Base-by-base conservation (phyloP, 2,797 vertebrate genomes). In the Paguma larvata region DNA sequence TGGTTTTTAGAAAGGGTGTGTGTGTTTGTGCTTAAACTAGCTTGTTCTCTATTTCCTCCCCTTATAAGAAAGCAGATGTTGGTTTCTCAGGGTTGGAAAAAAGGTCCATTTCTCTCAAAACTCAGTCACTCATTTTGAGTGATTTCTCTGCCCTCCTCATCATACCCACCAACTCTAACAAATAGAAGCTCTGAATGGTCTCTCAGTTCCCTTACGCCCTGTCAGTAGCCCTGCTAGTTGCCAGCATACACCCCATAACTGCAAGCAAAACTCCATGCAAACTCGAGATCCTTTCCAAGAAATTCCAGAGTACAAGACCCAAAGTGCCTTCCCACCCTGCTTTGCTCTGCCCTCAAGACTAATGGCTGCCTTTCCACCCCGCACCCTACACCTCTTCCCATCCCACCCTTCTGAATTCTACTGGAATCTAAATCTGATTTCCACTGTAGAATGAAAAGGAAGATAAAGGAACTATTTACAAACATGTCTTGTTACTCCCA, bases 301-400 rank as follows among this genome's bases (percentile, higher is more conserved):
- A 79, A 56, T 32, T 30, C n/a, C 23, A 14, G 79, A 78, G 6
- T 2, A 56, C 21, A 67, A 38, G 65, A 68, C 18, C 34, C 70
- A 46, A 10, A 48, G 44, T 32, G 25, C 14, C 41, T 68, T 65
- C 25, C 21, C 32, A 10, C 34, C 27, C 44, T 1, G 10, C 14
- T 32, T 12, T 0, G 48, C 70, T 23, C 3, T 1, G 56, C 91
- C 48, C 23, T 82, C 38, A 32, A 18, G 25, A 16, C 44, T 67
- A 63, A 21, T 23, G 4, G 48, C 44, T 2, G 23, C 12, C 2
- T 34, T 21, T 38, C 65, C n/a, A 38, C 21, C 27, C 12, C 0
- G 5, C 11, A 8, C 32, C 23, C 1, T 1, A 5, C 0, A 0
- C 11, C n/a, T 25, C 34, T 51, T 16, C 2, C 8, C 34, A 27